Conservation (phyloP, 30 jellyfish, hydroid and myxozoan species). For the Pelagia noctiluca region DNA sequence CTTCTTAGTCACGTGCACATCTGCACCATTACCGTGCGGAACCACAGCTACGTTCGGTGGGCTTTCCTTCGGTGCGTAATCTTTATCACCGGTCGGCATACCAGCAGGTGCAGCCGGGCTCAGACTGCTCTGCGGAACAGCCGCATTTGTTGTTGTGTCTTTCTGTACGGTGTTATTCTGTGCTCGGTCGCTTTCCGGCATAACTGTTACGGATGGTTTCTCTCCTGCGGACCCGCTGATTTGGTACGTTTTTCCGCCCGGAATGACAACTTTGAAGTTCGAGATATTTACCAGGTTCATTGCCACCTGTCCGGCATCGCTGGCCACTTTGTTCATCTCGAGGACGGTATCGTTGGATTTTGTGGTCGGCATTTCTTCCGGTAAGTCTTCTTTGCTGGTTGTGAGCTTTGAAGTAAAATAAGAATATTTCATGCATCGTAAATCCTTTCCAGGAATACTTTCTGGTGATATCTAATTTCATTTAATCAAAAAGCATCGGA, state of each 20-base stretch:
- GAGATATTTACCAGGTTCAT: conserved; percentile 82
- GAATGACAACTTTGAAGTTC: conserved; percentile 81
- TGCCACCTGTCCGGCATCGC: conserved; percentile 73
- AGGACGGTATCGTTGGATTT: conserved; percentile 71
- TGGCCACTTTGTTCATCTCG: conserved; percentile 74
- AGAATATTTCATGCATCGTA: too few relatives aligned
- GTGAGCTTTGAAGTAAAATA: too few relatives aligned
- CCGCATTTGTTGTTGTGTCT: conserved; percentile 37
- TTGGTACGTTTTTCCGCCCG: conserved; percentile 85
- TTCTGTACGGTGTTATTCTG: background rate
- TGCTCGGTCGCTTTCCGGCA: conserved; percentile 39
- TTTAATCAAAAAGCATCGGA: too few relatives aligned
- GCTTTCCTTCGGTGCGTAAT: background rate
- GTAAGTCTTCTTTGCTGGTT: conserved; percentile 6
- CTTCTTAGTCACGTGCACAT: conserved; percentile 52
- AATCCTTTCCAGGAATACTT: too few relatives aligned
- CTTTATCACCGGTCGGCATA: background rate
- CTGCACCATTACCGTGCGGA: conserved; percentile 52
- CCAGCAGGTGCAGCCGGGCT: background rate
- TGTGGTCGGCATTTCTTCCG: conserved; percentile 10
- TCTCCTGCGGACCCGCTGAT: conserved; percentile 71
- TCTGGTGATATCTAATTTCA: too few relatives aligned
- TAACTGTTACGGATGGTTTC: conserved; percentile 68
- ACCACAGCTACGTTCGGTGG: conserved; percentile 48
- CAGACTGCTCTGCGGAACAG: background rate